phyloP scores from a whole-genome alignment of 2,888 invertebrate species.

The Apotomis betuletana region DNA sequence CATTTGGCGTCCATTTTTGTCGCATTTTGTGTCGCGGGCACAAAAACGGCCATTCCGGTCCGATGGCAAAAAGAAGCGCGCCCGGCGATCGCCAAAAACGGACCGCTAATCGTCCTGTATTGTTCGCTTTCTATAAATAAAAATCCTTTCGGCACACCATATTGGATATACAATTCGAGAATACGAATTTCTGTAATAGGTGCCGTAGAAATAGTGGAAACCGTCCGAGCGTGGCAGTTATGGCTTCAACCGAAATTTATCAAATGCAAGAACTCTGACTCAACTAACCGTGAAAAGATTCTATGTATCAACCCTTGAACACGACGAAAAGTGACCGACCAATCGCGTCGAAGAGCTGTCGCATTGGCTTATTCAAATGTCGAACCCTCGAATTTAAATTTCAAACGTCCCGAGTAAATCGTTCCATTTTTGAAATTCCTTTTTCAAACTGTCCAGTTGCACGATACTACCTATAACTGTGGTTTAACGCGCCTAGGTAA shows the following conservation, averaged over 20 bases:
- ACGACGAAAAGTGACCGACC: slow-evolving; percentile 51
- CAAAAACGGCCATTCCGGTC: slow-evolving; percentile 66
- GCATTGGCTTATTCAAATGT: slow-evolving; percentile 71
- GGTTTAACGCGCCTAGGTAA: slow-evolving; percentile 37
- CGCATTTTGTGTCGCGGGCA: slow-evolving; percentile 64
- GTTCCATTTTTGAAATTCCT: slow-evolving; percentile 52
- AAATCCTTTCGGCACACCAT: slow-evolving; percentile 13
- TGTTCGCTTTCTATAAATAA: slow-evolving; percentile 39
- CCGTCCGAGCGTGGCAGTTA: not conserved
- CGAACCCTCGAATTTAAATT: slow-evolving; percentile 63
- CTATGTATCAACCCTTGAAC: slow-evolving; percentile 39
- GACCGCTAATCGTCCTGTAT: slow-evolving; percentile 55
- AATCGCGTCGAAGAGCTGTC: slow-evolving; percentile 56
- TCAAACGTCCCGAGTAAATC: slow-evolving; percentile 49
- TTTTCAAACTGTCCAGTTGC: slow-evolving; percentile 16
- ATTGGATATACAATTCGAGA: slow-evolving; percentile 11
- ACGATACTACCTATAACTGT: slow-evolving; percentile 26
- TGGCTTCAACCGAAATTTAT: not conserved
- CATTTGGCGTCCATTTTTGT: slow-evolving; percentile 79
- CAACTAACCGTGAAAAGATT: slow-evolving; percentile 37
- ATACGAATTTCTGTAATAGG: not conserved
- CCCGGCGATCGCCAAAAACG: slow-evolving; percentile 62
- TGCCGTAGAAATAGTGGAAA: not conserved
- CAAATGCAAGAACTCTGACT: slow-evolving; percentile 26
- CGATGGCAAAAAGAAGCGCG: slow-evolving; percentile 43